phyloP scores from a whole-genome alignment of 2,797 vertebrate genomes.

The Sebastes diaconus region DNA sequence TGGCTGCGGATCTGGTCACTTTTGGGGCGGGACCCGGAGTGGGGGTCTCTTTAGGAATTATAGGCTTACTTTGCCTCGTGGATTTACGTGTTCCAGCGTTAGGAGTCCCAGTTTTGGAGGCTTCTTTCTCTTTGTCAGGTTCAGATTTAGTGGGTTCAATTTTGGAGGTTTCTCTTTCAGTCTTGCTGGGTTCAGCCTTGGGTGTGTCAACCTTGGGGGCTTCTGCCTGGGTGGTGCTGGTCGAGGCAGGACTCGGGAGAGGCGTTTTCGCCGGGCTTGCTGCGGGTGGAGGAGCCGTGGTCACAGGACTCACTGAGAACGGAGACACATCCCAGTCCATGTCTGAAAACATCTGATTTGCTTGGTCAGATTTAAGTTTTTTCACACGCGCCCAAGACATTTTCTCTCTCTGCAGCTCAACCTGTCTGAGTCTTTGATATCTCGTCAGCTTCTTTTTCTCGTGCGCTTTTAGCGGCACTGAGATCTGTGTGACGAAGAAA shows the following conservation, averaged over 20 bases:
- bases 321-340: slow-evolving; percentile 62
- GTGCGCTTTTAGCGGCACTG: slow-evolving; percentile 89
- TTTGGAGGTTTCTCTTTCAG: slow-evolving; percentile 15
- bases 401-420: slow-evolving; percentile 86
- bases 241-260: slow-evolving; percentile 28
- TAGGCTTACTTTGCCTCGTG: slow-evolving; percentile 63
- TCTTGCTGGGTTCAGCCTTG: slow-evolving; percentile 34
- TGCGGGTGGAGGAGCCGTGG: slow-evolving; percentile 27
- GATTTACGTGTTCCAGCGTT: slow-evolving; percentile 56
- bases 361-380: slow-evolving; percentile 91
- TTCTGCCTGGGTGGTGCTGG: slow-evolving; percentile 48
- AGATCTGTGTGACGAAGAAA: slow-evolving; percentile 94
- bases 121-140: slow-evolving; percentile 2
- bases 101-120: slow-evolving; percentile 33
- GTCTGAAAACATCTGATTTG: slow-evolving; percentile 84
- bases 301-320: slow-evolving; percentile 32
- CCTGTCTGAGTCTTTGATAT: slow-evolving; percentile 84
- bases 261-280: slow-evolving; percentile 40
- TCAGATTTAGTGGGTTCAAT: slow-evolving; percentile 28
- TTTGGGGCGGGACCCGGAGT: slow-evolving; percentile 61
- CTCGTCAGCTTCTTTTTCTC: slow-evolving; percentile 89
- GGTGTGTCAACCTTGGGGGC: slow-evolving; percentile 33
- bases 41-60: slow-evolving; percentile 39
- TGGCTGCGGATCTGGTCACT: slow-evolving; percentile 64
- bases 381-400: slow-evolving; percentile 97